Percentiles rank a stretch among this genome's conserved stretches.
These are phyloP conservation scores for Virgularia gustaviana DNA, from an alignment of 92 coral and sea anemone species.

Conservation along the genomic window DNA sequence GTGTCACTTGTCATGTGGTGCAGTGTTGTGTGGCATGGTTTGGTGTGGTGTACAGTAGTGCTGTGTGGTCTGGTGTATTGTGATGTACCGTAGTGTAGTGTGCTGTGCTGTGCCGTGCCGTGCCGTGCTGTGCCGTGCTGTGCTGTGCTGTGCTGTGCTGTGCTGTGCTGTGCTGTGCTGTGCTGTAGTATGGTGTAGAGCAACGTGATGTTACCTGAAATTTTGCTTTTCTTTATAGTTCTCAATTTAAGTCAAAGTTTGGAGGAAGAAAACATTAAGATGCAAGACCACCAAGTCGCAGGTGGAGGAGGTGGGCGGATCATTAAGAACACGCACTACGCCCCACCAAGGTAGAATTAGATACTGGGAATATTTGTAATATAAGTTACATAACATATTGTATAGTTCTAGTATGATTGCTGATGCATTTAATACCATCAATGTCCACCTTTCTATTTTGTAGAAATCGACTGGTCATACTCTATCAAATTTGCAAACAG, in stretches of 20 bases:
- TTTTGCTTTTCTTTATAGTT: not conserved
- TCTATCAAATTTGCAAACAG: conserved; percentile 96
- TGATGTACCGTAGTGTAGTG: no score
- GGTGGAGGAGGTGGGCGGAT: conserved; percentile 51
- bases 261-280: conserved; percentile 13
- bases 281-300: no score
- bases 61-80: no score
- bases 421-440: not conserved
- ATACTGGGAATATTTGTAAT: not conserved
- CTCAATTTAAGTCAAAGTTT: conserved; percentile 30
- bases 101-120: no score
- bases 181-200: not conserved
- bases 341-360: conserved; percentile 87
- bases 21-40: conserved; percentile 6
- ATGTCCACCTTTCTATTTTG: not conserved
- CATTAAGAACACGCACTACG: conserved; percentile 74
- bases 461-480: conserved; percentile 79
- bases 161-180: not conserved
- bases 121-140: no score
- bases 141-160: no score
- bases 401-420: not conserved
- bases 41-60: no score
- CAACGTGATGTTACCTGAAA: not conserved
- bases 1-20: not conserved
- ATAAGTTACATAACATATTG: not conserved